Conservation (phyloP, 2,888 invertebrate genomes). For the Tiphia femorata region DNA sequence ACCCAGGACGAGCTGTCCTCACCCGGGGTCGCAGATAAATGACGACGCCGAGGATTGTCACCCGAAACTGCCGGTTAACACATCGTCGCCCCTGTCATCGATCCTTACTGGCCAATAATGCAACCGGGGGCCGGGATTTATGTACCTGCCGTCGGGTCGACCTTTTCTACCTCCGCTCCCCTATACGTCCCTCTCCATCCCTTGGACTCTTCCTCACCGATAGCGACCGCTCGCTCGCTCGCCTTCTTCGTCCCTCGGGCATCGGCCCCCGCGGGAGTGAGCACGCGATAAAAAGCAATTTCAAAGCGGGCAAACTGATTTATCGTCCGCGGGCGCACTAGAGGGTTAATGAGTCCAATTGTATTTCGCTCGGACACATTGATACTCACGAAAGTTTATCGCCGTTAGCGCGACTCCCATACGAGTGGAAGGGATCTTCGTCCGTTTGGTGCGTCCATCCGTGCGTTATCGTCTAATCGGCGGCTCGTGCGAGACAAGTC, state of each 20-base stretch:
- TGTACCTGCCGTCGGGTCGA: constrained; percentile 39
- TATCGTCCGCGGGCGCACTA: constrained; percentile 5
- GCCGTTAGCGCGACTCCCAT: too few relatives aligned
- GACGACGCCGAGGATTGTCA: constrained; percentile 48
- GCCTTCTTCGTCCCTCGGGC: too few relatives aligned
- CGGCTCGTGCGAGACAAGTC: too few relatives aligned
- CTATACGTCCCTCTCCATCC: too few relatives aligned
- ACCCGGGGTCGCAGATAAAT: constrained; percentile 54
- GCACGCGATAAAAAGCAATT: constrained; percentile 1
- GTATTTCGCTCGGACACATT: too few relatives aligned
- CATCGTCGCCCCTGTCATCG: constrained; percentile 57
- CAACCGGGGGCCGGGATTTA: constrained; percentile 39
- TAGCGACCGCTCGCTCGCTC: too few relatives aligned
- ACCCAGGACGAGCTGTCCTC: constrained; percentile 63
- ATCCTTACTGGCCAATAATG: constrained; percentile 45
- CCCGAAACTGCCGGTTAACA: constrained; percentile 55
- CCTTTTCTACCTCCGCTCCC: constrained; percentile 26
- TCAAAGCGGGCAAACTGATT: constrained; percentile 9
- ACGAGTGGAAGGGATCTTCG: too few relatives aligned
- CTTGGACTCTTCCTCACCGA: too few relatives aligned
- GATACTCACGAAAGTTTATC: too few relatives aligned
- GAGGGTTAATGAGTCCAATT: too few relatives aligned
- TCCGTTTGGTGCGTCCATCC: too few relatives aligned
- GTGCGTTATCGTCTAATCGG: too few relatives aligned
- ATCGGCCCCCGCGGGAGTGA: constrained; percentile 12